These are phyloP conservation scores for Baccha elongata DNA, from an alignment of 2,888 invertebrate genomes.

Conservation along the genomic window DNA sequence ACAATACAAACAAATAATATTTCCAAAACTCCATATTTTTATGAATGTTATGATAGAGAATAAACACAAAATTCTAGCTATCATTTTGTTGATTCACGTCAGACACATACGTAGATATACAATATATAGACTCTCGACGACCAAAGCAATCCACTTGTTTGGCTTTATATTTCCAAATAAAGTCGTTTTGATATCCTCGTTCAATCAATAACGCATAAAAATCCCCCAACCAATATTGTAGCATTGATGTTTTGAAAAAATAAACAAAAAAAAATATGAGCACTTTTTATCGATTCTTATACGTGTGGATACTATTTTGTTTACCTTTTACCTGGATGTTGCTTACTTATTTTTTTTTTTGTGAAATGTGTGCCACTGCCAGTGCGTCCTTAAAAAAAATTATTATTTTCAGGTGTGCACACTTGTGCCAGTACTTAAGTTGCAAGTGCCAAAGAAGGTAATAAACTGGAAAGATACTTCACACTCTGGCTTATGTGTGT, in stretches of 20 bases:
- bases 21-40: background rate
- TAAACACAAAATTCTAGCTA: background rate
- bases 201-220: slow-evolving; percentile 10
- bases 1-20: background rate
- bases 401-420: slow-evolving; percentile 26
- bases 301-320: slow-evolving; percentile 7
- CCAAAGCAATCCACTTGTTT: background rate
- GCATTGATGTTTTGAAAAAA: background rate
- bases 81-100: background rate
- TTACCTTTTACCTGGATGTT: background rate
- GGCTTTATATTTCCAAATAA: slow-evolving; percentile 14
- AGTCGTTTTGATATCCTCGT: slow-evolving; percentile 17
- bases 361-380: slow-evolving; percentile 7
- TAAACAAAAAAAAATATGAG: background rate
- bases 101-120: background rate
- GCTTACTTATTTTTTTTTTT: background rate
- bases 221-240: slow-evolving; percentile 6
- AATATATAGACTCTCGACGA: background rate
- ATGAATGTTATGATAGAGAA: background rate
- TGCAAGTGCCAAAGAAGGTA: slow-evolving; percentile 20
- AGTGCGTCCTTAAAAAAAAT: slow-evolving; percentile 15
- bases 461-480: slow-evolving; percentile 25
- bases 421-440: slow-evolving; percentile 15
- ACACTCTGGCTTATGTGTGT: slow-evolving; percentile 21
- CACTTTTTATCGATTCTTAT: slow-evolving; percentile 23